A percentile compares a stretch with the other conserved stretches of the same genome.
These are phyloP conservation scores for Apis cerana DNA, from an alignment of 1,140 invertebrate species.

Conservation along the genomic window DNA sequence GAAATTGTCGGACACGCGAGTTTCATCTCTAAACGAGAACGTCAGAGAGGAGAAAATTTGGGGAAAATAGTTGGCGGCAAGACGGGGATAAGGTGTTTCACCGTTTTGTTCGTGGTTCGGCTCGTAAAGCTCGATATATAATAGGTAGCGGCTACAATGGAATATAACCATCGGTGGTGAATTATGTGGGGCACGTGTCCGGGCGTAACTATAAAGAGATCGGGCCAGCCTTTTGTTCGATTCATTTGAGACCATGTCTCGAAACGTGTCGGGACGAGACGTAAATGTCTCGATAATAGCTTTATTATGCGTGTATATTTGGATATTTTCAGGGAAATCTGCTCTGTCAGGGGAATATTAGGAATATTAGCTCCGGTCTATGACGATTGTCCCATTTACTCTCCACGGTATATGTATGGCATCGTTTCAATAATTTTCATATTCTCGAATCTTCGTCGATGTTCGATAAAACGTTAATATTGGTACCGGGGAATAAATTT, in stretches of 20 bases:
- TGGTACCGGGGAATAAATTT: no score
- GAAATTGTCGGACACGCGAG: no score
- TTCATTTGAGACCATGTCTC: conserved; percentile 29
- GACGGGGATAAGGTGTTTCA: conserved; percentile 56
- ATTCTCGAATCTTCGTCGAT: no score
- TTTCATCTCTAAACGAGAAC: no score
- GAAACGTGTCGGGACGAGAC: conserved; percentile 29
- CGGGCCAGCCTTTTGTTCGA: conserved; percentile 66
- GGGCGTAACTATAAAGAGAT: conserved; percentile 73
- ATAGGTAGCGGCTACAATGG: conserved; percentile 73
- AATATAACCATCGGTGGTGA: conserved; percentile 75
- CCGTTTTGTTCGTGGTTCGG: conserved; percentile 59
- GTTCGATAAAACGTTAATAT: no score
- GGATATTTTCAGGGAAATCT: conserved; percentile 1
- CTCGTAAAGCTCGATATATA: conserved; percentile 62
- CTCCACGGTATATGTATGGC: no score
- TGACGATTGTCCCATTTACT: not conserved
- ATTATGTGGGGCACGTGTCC: conserved; percentile 75
- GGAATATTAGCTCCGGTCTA: not conserved
- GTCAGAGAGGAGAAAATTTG: not conserved
- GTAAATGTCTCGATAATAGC: conserved; percentile 71
- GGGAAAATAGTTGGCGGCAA: conserved; percentile 51
- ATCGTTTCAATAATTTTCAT: not conserved
- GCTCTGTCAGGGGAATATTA: not conserved
- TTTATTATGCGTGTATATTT: conserved; percentile 69